These are phyloP conservation scores for Automeris io DNA, from an alignment of 2,888 invertebrate genomes.

Conservation along the genomic window DNA sequence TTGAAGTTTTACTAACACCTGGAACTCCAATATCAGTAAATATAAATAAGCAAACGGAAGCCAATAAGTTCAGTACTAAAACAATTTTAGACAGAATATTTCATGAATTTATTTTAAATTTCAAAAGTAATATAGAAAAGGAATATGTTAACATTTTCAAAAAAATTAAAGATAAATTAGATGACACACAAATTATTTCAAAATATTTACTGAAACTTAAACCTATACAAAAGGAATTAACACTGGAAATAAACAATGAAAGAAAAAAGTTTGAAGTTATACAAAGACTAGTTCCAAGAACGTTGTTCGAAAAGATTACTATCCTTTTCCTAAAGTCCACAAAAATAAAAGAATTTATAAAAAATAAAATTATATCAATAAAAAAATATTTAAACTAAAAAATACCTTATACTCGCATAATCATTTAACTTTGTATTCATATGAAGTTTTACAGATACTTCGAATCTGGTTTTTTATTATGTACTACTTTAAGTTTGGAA, in stretches of 20 bases:
- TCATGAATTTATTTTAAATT: slow-evolving; percentile 16
- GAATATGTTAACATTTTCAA: slow-evolving; percentile 19
- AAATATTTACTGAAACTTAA: slow-evolving; percentile 16
- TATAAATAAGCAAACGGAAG: background rate
- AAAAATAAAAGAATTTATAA: slow-evolving; percentile 13
- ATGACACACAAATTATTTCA: slow-evolving; percentile 15
- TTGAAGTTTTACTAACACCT: background rate
- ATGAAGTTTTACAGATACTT: too few relatives aligned
- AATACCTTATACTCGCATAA: too few relatives aligned
- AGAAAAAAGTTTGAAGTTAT: slow-evolving; percentile 16
- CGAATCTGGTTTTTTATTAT: too few relatives aligned
- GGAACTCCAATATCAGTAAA: background rate
- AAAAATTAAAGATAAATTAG: slow-evolving; percentile 18
- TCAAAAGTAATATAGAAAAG: slow-evolving; percentile 10
- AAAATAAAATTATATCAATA: slow-evolving; percentile 8
- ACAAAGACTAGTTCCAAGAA: slow-evolving; percentile 12
- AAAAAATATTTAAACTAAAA: background rate
- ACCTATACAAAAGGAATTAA: slow-evolving; percentile 21
- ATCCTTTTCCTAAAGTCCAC: slow-evolving; percentile 11
- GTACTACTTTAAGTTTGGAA: too few relatives aligned
- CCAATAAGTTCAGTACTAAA: background rate
- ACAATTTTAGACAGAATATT: slow-evolving; percentile 23
- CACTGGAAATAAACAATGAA: slow-evolving; percentile 16
- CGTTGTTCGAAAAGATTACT: slow-evolving; percentile 13
- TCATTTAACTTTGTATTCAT: too few relatives aligned